phyloP scores from a whole-genome alignment of 2,113 vertebrate genomes.

The Chionomys nivalis region DNA sequence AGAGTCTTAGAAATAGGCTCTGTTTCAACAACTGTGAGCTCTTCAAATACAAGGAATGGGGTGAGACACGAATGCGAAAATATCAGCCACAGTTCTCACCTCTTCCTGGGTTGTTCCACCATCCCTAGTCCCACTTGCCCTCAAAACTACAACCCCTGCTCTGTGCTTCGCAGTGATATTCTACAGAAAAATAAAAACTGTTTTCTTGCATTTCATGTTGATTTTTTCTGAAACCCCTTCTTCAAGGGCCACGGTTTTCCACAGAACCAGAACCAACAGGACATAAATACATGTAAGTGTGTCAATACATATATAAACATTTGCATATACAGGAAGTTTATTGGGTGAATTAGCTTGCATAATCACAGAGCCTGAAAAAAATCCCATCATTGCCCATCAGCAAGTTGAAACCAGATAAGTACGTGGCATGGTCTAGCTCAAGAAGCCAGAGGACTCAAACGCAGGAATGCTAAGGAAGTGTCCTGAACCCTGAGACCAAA shows the following conservation, averaged over 20 bases:
- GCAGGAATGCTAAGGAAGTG: too few relatives aligned
- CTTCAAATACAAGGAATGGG: background rate
- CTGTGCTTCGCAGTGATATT: background rate
- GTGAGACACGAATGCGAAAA: background rate
- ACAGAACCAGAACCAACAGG: background rate
- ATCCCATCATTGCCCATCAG: background rate
- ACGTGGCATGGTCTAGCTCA: background rate
- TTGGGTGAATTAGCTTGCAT: background rate
- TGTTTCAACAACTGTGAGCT: background rate
- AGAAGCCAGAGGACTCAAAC: too few relatives aligned
- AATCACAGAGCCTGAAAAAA: background rate
- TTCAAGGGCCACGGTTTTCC: background rate
- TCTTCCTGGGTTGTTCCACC: background rate
- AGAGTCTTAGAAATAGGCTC: background rate
- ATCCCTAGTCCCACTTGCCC: background rate
- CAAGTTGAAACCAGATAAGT: background rate
- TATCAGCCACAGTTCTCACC: background rate
- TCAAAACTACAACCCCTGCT: background rate
- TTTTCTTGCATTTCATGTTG: background rate
- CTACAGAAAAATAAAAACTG: background rate
- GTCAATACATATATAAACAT: background rate
- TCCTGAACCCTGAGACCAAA: background rate
- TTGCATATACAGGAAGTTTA: too few relatives aligned
- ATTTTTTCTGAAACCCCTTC: background rate
- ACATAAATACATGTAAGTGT: too few relatives aligned